Conservation (phyloP, 2,113 vertebrate genomes). For the Etia nguti region DNA sequence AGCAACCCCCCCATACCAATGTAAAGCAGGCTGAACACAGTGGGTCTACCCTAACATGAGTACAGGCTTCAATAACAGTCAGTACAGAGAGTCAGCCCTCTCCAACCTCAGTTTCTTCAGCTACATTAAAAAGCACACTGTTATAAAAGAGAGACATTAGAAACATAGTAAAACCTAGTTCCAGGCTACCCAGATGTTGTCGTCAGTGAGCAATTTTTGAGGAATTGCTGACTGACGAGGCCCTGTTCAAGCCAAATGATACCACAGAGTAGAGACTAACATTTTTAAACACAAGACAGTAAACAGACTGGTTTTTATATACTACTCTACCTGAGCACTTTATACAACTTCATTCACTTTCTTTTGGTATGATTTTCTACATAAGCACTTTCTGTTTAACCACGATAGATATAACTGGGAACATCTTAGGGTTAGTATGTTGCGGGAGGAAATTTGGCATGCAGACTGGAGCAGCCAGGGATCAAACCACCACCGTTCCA, state of each 20-base stretch:
- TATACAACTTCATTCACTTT: neutral
- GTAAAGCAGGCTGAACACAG: neutral
- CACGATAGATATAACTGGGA: neutral
- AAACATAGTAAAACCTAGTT: neutral
- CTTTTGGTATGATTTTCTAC: neutral
- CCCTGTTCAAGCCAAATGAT: neutral
- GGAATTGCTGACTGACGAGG: neutral
- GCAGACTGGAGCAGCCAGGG: neutral
- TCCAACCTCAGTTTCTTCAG: neutral
- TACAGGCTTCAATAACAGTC: neutral
- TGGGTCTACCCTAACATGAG: neutral
- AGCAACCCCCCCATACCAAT: neutral
- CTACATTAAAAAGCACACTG: neutral
- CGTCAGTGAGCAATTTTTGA: neutral
- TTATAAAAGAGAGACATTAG: neutral
- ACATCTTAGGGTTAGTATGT: neutral
- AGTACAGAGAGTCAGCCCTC: neutral
- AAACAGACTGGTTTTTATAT: neutral
- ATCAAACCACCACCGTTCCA: neutral
- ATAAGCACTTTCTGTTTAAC: neutral
- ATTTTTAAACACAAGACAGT: neutral
- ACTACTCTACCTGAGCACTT: neutral
- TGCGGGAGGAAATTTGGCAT: neutral
- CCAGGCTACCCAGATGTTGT: neutral
- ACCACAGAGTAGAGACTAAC: neutral